These are phyloP conservation scores for Cuniculus paca DNA, from an alignment of 2,797 vertebrate genomes.

Conservation along the genomic window DNA sequence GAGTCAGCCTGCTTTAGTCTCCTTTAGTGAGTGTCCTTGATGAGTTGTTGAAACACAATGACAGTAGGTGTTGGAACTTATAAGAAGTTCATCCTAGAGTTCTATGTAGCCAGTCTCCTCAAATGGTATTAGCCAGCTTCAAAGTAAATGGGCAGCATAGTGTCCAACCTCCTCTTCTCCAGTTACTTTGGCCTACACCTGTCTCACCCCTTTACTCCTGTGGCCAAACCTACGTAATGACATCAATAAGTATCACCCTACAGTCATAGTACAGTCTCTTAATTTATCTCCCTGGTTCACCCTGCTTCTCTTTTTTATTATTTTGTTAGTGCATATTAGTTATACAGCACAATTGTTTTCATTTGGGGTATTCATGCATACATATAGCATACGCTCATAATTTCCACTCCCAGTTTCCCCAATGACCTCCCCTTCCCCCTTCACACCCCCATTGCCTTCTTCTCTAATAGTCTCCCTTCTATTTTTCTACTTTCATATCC, in stretches of 20 bases:
- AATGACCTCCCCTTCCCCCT: background rate
- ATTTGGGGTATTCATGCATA: background rate
- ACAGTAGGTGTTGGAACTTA: background rate
- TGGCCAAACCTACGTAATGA: background rate
- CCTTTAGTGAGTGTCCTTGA: background rate
- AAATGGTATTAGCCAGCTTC: background rate
- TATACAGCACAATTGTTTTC: background rate
- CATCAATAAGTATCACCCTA: background rate
- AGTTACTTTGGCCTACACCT: background rate
- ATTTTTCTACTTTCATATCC: background rate
- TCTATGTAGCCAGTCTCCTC: background rate
- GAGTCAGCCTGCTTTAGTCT: background rate
- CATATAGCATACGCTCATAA: background rate
- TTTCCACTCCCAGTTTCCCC: background rate
- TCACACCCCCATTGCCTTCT: background rate
- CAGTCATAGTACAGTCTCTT: background rate
- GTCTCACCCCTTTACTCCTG: background rate
- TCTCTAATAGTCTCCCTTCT: background rate
- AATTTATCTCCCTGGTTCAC: background rate
- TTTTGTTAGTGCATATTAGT: background rate
- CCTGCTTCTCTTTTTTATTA: background rate
- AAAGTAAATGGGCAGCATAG: background rate
- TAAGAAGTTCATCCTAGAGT: background rate
- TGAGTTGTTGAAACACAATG: background rate
- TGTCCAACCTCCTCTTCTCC: background rate